Evolutionary conservation across 1,140 invertebrate species (phyloP).

Genomic region (Pachypsylla venusta): DNA sequence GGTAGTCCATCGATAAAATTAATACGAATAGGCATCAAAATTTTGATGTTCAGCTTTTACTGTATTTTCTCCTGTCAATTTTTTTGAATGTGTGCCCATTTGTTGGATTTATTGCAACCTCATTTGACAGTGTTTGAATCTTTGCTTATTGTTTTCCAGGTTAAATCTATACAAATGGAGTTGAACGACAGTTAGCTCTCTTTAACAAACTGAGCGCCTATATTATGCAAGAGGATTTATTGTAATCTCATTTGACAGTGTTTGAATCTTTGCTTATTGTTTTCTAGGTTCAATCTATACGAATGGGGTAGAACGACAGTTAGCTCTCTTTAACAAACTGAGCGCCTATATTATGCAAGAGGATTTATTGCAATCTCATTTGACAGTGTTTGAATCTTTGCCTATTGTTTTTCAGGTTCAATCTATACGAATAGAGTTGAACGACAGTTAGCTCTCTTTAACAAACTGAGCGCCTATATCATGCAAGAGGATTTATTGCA

Average conservation of each 20-base stretch:
- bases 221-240: constrained; percentile 78
- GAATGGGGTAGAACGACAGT: constrained; percentile 56
- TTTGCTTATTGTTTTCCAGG: constrained; percentile 39
- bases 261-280: constrained; percentile 72
- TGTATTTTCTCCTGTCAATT: too few species aligned
- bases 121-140: constrained; percentile 67
- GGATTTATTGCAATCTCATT: constrained; percentile 57
- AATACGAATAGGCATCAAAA: too few species aligned
- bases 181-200: constrained; percentile 45
- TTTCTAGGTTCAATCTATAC: constrained; percentile 47
- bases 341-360: constrained; percentile 88
- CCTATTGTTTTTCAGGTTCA: constrained; percentile 51
- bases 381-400: constrained; percentile 61
- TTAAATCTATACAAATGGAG: constrained; percentile 56
- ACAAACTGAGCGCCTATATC: constrained; percentile 74
- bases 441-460: constrained; percentile 45
- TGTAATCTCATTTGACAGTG: constrained; percentile 63
- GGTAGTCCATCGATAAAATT: too few species aligned
- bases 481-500: constrained; percentile 78
- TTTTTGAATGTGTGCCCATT: too few species aligned
- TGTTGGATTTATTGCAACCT: constrained; percentile 59
- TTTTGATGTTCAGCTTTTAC: too few species aligned
- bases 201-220: constrained; percentile 68
- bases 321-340: constrained; percentile 50
- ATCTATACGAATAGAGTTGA: constrained; percentile 59